Evolutionary conservation across 2,888 invertebrate genomes (phyloP), one percentile per base, ranked within the genome.

Genomic region (Lasioglossum lativentre): DNA sequence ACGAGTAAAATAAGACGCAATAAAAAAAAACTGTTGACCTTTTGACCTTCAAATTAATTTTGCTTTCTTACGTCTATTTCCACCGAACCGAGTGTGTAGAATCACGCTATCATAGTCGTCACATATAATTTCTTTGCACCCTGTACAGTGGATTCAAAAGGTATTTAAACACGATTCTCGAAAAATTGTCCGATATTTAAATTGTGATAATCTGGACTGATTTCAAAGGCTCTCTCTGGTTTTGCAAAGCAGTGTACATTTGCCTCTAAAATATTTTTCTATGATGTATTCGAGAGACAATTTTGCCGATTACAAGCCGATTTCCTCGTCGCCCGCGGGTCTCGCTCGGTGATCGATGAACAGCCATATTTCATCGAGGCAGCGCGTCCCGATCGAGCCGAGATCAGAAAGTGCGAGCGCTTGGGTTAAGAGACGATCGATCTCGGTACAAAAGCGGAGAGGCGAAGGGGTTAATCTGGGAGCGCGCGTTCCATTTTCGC

Each of bases 391-490:
- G 30, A 63, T 63, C 63, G 68, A 34, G 23, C 12, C 38, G 68
- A 12, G 68, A 68, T 68, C 68, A 68, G 68, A 40, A 68, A 68
- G 68, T 40, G 68, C 38, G 34, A 23, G 23, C 38, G 68, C 52
- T n/a, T n/a, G n/a, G n/a, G 23, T 23, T 19, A 23, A 38, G 34
- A 23, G 34, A 12, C 23, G 68, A 68, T 68, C 52, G 38, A n/a
- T 19, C 47, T 34, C 38, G 16, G 16, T 34, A n/a, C 42, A 30
- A 77, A 77, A 23, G 52, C 68, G 38, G 68, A 52, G 52, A 23
- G 68, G 68, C 68, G 38, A 68, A 68, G 23, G 68, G 68, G 68
- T 68, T 68, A 68, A 68, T 68, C 68, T n/a, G 38, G 38, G 10
- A 52, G 52, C 38, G 34, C 68, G 38, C 23, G 68, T 68, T 38